A percentile compares a stretch with the other conserved stretches of the same genome.
phyloP scores from a whole-genome alignment of 2,797 vertebrate species.

The Cyprinella venusta region DNA sequence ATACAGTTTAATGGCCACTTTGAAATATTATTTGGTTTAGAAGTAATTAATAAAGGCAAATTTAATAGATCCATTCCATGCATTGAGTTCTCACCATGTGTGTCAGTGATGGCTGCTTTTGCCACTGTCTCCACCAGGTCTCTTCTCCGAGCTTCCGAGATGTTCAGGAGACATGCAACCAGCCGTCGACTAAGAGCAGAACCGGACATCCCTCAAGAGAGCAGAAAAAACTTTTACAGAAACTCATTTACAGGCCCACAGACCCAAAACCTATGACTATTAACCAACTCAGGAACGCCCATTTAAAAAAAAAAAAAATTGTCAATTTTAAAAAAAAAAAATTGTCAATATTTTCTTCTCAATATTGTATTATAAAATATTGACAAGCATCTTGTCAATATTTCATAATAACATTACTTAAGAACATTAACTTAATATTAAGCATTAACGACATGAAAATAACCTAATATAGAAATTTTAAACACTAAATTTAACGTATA shows the following conservation, averaged over 20 bases:
- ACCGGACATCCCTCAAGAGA: slow-evolving; percentile 47
- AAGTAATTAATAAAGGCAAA: background rate
- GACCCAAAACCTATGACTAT: background rate
- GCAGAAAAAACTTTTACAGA: background rate
- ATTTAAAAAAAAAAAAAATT: no score
- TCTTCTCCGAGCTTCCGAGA: slow-evolving; percentile 82
- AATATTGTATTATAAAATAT: no score
- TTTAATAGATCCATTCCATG: background rate
- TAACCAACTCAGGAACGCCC: background rate
- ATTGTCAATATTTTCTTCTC: no score
- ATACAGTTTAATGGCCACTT: background rate
- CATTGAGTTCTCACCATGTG: slow-evolving; percentile 64
- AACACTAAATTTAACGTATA: no score
- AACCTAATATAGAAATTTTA: no score
- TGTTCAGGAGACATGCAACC: slow-evolving; percentile 81
- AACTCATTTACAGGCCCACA: background rate
- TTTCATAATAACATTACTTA: no score
- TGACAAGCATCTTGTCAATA: no score
- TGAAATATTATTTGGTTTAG: background rate
- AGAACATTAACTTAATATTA: no score
- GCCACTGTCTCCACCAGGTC: slow-evolving; percentile 81
- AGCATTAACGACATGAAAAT: no score
- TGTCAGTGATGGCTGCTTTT: slow-evolving; percentile 74
- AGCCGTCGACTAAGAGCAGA: slow-evolving; percentile 67
- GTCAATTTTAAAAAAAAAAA: no score